Conservation (phyloP, 2,797 vertebrate species). For the Mus minutoides region DNA sequence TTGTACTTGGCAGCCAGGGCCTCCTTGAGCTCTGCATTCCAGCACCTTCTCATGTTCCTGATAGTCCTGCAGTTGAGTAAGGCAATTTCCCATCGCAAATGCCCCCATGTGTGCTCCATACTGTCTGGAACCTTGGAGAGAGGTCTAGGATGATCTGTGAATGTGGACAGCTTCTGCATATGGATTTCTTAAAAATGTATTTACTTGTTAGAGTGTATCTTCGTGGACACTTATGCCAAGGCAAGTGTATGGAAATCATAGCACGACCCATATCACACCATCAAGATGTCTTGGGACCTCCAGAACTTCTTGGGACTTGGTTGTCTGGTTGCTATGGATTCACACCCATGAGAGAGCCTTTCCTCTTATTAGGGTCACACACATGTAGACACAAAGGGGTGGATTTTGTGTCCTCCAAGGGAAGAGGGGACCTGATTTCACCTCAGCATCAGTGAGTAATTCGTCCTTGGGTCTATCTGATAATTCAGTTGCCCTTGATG, state of each 20-base stretch:
- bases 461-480: not conserved
- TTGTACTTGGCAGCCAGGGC: not conserved
- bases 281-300: not conserved
- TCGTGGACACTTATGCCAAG: not conserved
- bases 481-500: not conserved
- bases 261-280: not conserved
- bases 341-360: not conserved
- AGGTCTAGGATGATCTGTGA: not conserved
- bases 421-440: accelerated
- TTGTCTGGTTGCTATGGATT: not conserved
- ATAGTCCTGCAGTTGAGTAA: not conserved
- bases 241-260: not conserved
- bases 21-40: not conserved
- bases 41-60: not conserved
- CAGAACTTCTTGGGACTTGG: not conserved
- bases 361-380: not conserved
- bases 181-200: not conserved
- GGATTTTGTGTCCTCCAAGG: not conserved
- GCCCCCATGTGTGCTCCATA: not conserved
- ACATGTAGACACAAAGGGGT: too few species aligned
- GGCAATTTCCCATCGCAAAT: not conserved
- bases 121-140: not conserved
- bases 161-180: not conserved
- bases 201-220: not conserved
- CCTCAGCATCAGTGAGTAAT: accelerated